Base-by-base conservation (phyloP, 2,113 vertebrate genomes). In the Solenodon paradoxus region DNA sequence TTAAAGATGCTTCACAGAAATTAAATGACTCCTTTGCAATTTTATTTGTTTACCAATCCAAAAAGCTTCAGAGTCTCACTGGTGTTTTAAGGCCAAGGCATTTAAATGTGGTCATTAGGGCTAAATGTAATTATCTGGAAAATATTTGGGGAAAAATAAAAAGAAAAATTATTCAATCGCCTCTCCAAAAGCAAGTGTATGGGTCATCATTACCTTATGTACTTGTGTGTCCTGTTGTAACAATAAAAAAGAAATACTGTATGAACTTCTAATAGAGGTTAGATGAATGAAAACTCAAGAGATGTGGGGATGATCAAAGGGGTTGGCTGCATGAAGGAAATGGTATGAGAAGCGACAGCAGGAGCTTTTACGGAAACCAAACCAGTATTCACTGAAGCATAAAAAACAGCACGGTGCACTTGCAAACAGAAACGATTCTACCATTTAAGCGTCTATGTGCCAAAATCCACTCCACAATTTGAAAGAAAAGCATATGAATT, bases 401-500 rank as follows among this genome's bases (percentile, higher is more conserved):
- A 97, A 93, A 97, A 95, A 88, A 79, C 15, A 96, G 97, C 97
- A 94, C 84, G 57, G 69, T 92, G 98, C 77, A 11, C 49, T 90
- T 95, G 98, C 97, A 98, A 98, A 98, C 93, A 86, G 98, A 98
- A 98, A 96, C 96, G 51, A 94, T 94, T 96, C 91, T 94, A 96
- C 69, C 97, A 55, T 92, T 97, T 90, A 96, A 98, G 98, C 96
- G 69, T 97, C 61, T 98, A 96, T 78, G 94, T 94, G 96, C 97
- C 96, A 97, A 90, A 97, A 92, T 97, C 90, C 97, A 90, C 96
- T 97, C 86, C 93, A 95, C 59, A 85, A 94, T 96, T 98, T 95
- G 94, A 98, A 98, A 98, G 84, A 98, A 98, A 98, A 98, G 97
- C 98, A 98, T 97, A 98, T 98, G 98, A 98, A 97, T 97, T 94